Evolutionary conservation across 2,797 vertebrate genomes (phyloP).

Genomic region (Protonibea diacanthus): DNA sequence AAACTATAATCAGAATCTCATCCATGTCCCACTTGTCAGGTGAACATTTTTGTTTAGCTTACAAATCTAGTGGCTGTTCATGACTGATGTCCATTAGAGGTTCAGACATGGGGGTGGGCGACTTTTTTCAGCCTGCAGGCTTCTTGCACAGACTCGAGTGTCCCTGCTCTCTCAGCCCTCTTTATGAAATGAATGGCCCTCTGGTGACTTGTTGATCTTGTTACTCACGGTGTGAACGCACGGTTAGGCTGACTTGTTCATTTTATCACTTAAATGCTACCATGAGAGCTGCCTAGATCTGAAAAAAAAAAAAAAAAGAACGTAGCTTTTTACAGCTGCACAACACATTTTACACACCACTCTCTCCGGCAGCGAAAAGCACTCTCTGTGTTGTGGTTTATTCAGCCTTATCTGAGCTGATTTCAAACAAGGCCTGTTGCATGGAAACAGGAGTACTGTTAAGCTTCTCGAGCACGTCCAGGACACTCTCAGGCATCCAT

Average conservation of each 20-base stretch:
- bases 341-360: slow-evolving; percentile 41
- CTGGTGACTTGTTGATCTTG: slow-evolving; percentile 64
- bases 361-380: slow-evolving; percentile 19
- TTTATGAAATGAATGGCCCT: slow-evolving; percentile 48
- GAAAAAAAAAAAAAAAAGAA: background rate
- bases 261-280: slow-evolving; percentile 44
- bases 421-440: slow-evolving; percentile 34
- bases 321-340: slow-evolving; percentile 44
- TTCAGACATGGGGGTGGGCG: background rate
- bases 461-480: slow-evolving; percentile 38
- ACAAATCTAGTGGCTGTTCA: background rate
- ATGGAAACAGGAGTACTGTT: slow-evolving; percentile 41
- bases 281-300: slow-evolving; percentile 19
- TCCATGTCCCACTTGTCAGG: background rate
- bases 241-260: slow-evolving; percentile 25
- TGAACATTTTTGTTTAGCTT: background rate
- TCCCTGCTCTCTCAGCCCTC: slow-evolving; percentile 23
- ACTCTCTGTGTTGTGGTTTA: slow-evolving; percentile 21
- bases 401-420: slow-evolving; percentile 50
- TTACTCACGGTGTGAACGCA: slow-evolving; percentile 41
- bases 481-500: slow-evolving; percentile 47
- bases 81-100: slow-evolving; percentile 6
- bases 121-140: slow-evolving; percentile 6
- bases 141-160: background rate
- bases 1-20: background rate